A percentile compares a stretch with the other conserved stretches of the same genome.
These are phyloP conservation scores for Eciton burchellii DNA, from an alignment of 1,140 invertebrate genomes.

Conservation along the genomic window DNA sequence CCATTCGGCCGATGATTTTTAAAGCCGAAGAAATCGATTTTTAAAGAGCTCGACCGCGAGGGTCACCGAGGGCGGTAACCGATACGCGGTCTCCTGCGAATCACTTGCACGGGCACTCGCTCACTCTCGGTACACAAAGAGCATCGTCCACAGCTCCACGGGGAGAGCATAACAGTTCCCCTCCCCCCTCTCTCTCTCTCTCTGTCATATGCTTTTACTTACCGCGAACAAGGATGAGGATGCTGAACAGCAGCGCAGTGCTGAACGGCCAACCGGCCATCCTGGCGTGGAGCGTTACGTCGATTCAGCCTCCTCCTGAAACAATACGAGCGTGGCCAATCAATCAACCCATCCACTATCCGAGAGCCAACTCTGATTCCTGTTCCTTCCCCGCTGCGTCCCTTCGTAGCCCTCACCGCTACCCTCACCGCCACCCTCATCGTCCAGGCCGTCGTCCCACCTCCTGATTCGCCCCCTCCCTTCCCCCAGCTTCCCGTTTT, in stretches of 20 bases:
- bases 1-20: conserved; percentile 17
- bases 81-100: conserved; percentile 29
- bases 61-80: conserved; percentile 54
- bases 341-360: conserved; percentile 78
- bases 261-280: conserved; percentile 84
- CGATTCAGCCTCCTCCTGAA: conserved; percentile 85
- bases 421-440: conserved; percentile 8
- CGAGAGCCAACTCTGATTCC: conserved; percentile 52
- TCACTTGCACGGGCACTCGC: conserved; percentile 36
- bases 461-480: conserved; percentile 57
- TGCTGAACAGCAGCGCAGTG: conserved; percentile 82
- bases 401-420: conserved; percentile 13
- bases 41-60: conserved; percentile 25
- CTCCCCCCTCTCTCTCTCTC: too few relatives aligned
- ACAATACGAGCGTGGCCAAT: conserved; percentile 80
- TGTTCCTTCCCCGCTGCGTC: conserved; percentile 2
- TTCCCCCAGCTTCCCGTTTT: conserved; percentile 38
- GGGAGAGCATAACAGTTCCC: background rate
- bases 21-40: conserved; percentile 50
- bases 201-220: conserved; percentile 74
- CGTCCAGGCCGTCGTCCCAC: conserved; percentile 65
- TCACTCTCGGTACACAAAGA: too few relatives aligned
- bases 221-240: conserved; percentile 84
- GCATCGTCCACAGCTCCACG: too few relatives aligned
- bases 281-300: conserved; percentile 85